Evolutionary conservation across 2,113 vertebrate species (phyloP).

Genomic region (Scopus umbretta): DNA sequence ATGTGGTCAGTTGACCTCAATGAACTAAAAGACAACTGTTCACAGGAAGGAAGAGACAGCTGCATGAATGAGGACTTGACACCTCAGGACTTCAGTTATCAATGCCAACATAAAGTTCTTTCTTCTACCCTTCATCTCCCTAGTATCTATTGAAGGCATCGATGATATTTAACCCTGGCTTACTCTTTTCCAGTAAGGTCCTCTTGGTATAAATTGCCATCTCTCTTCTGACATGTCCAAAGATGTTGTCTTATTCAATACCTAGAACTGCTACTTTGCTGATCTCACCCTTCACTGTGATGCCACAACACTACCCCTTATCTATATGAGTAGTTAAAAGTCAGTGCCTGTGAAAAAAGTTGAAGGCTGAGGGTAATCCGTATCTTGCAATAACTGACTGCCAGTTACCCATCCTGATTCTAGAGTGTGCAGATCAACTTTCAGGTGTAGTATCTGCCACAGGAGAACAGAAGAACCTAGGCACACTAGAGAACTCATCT

Average conservation of each 20-base stretch:
- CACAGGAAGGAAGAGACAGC: not conserved
- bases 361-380: not conserved
- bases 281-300: not conserved
- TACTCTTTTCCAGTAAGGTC: not conserved
- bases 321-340: not conserved
- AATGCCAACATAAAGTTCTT: not conserved
- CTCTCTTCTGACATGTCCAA: not conserved
- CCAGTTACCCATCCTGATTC: not conserved
- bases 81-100: not conserved
- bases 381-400: not conserved
- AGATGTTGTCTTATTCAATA: not conserved
- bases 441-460: not conserved
- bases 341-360: not conserved
- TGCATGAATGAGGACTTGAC: not conserved
- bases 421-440: not conserved
- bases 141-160: not conserved
- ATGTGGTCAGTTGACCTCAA: not conserved
- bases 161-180: not conserved
- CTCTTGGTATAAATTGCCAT: not conserved
- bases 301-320: not conserved
- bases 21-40: not conserved
- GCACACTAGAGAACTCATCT: not conserved
- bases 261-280: not conserved
- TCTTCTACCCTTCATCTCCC: not conserved
- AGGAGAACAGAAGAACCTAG: not conserved